Evolutionary conservation across 2,888 invertebrate genomes (phyloP).

Genomic region (Drosophila affinis): DNA sequence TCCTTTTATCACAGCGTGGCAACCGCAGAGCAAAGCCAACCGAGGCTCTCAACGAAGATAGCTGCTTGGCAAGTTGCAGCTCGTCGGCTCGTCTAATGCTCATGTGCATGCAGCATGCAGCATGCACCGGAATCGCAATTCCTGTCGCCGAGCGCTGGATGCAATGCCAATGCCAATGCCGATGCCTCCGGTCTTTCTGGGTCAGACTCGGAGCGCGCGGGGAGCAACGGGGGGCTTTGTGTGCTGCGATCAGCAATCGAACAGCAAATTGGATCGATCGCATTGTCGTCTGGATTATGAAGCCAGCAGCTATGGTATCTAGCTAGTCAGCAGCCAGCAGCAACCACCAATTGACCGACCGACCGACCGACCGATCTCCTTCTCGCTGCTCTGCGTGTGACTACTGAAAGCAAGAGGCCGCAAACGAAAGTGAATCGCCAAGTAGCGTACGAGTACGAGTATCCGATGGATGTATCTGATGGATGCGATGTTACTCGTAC

Average conservation of each 20-base stretch:
- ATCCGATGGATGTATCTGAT: slow-evolving; percentile 27
- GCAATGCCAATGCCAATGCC: slow-evolving; percentile 25
- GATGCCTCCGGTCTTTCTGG: slow-evolving; percentile 59
- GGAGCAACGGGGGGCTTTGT: slow-evolving; percentile 23
- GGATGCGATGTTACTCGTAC: slow-evolving; percentile 7
- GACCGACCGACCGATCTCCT: slow-evolving; percentile 42
- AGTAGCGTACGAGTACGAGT: slow-evolving; percentile 1
- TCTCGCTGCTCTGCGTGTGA: slow-evolving; percentile 57
- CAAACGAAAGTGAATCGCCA: slow-evolving; percentile 70
- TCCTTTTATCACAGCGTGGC: slow-evolving; percentile 69
- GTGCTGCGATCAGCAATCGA: slow-evolving; percentile 25
- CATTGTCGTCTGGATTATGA: slow-evolving; percentile 54
- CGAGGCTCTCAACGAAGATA: slow-evolving; percentile 18
- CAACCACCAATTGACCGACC: slow-evolving; percentile 43
- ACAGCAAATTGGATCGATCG: slow-evolving; percentile 57
- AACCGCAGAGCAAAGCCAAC: slow-evolving; percentile 23
- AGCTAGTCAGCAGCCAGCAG: slow-evolving; percentile 23
- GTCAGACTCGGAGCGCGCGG: slow-evolving; percentile 49
- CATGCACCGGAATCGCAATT: slow-evolving; percentile 68
- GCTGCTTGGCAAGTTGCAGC: slow-evolving; percentile 14
- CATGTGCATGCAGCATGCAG: slow-evolving; percentile 46
- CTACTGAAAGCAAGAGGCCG: slow-evolving; percentile 67
- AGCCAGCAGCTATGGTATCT: slow-evolving; percentile 18
- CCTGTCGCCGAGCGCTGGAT: slow-evolving; percentile 51
- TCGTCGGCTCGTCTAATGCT: slow-evolving; percentile 46